A percentile compares a stretch with the other conserved stretches of the same genome.
These are phyloP conservation scores for Oceanodroma tethys DNA, from an alignment of 2,113 vertebrate species.

Conservation along the genomic window DNA sequence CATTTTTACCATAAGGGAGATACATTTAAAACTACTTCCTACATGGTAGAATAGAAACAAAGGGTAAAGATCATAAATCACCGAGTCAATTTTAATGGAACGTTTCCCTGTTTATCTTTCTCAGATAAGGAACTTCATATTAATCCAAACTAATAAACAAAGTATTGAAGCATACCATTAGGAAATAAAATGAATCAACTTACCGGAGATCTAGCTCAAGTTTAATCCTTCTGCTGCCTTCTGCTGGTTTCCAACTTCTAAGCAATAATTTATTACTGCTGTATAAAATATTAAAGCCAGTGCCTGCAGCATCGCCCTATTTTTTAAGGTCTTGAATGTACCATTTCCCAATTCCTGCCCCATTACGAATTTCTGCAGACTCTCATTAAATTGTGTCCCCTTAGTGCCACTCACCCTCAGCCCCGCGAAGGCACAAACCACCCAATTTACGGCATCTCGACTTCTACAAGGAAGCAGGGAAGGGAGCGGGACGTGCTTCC, in stretches of 20 bases:
- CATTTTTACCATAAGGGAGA: neutral
- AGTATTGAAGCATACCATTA: neutral
- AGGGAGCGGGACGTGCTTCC: neutral
- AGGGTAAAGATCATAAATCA: neutral
- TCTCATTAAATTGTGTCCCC: neutral
- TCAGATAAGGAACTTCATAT: neutral
- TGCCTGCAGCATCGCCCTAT: neutral
- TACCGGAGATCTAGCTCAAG: neutral
- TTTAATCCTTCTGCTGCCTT: neutral
- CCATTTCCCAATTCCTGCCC: neutral
- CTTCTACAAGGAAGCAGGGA: too few relatives aligned
- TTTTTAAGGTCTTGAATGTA: neutral
- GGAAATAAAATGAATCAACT: neutral
- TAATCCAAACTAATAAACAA: neutral
- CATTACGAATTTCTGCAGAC: neutral
- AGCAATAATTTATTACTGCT: neutral
- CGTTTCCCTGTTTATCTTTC: neutral
- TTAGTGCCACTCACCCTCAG: neutral
- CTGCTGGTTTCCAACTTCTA: neutral
- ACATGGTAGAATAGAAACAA: accelerated
- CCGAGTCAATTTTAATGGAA: accelerated
- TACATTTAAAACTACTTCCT: neutral
- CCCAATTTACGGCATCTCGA: neutral
- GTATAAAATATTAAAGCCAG: neutral
- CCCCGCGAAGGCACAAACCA: neutral